Base-by-base conservation (phyloP, 2,888 invertebrate species). In the Sicus ferrugineus region DNA sequence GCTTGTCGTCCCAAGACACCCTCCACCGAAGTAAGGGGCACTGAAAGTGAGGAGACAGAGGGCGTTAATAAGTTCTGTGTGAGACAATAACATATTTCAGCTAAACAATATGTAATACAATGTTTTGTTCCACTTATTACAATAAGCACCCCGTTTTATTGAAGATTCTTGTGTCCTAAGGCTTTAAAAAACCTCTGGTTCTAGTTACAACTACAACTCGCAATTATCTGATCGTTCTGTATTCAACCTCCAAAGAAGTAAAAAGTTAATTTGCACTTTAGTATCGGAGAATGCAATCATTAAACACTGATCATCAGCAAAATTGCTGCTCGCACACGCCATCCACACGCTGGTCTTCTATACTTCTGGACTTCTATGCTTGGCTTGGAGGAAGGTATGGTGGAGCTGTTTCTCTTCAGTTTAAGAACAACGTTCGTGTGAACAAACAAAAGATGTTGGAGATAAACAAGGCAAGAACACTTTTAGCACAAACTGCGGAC, bases 1-100 rank as follows among this genome's bases (percentile, higher is more conserved):
- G 93, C 93, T 82, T 93, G 93, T 83, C 92, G 91, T 31, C 92
- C 93, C 74, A 93, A 86, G 5, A 95, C 94, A 30, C 94, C 95
- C 82, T 92, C 90, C 72, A 94, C 92, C 80, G 93, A 90, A 73
- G 90, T 90, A 79, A 93, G 90, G 66, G 94, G 93, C 84, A 93
- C 94, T 94, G 89, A 11, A 75, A 75, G 50, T 23, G 62, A 61
- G 54, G 63, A 54, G 56, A 52, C 14, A 42, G 0, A 38, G 38
- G 38, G 6, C 42, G 4, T 42, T 42, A 42, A 42, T 4, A 42
- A 42, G 14, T 34, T 34, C 34, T 34, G 2, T 7, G 34, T 38
- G 11, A 38, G 11, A 38, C 11, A 38, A 38, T 38, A 38, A 38
- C 38, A 11, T 6, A 38, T 38, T n/a, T n/a, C n/a, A n/a, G n/a